Base-by-base conservation (phyloP, 1,140 invertebrate genomes). In the Pristionchus pacificus region DNA sequence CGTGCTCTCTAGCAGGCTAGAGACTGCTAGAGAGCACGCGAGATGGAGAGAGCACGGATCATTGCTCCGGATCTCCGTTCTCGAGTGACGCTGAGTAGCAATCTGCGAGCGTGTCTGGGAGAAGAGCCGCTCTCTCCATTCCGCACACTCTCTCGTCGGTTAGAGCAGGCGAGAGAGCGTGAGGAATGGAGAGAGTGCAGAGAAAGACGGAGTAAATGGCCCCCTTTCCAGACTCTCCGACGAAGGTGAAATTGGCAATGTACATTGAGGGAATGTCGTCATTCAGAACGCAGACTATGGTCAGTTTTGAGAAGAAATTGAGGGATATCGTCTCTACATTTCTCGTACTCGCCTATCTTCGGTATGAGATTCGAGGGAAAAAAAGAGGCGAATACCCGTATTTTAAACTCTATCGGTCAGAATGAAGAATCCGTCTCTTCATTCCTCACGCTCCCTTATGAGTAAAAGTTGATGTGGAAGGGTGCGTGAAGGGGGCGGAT, bases 231-330 rank as follows among this genome's bases (percentile, higher is more conserved):
- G 79, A 77, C 13, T 60, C 60, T n/a, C 77, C 80, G 19, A 82
- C 80, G 15, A 75, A 65, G 30, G 81, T 82, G 1, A 78, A 81
- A 31, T 60, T 82, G 65, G 78, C 81, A 31, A 82, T 82, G 81
- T 82, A 82, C 70, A 82, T 82, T 61, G 80, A 82, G 68, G 80
- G 80, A 31, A 78, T 82, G 59, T 74, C 73, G 24, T 78, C 75
- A 1, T 82, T 82, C 59, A 70, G 81, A 24, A 80, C 80, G 15
- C 80, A 81, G 59, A 82, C 79, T 38, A 80, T 80, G 79, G 78
- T 74, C 25, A 33, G 68, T 30, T 6, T 19, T 15, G 55, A 30
- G 14, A 71, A 19, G 6, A 6, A 13, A 25, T 25, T 2, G 68
- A 32, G 30, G 14, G 30, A 72, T 24, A 70, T 10, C 2, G n/a